These are phyloP conservation scores for Plodia interpunctella DNA, from an alignment of 1,140 invertebrate species.

Conservation along the genomic window DNA sequence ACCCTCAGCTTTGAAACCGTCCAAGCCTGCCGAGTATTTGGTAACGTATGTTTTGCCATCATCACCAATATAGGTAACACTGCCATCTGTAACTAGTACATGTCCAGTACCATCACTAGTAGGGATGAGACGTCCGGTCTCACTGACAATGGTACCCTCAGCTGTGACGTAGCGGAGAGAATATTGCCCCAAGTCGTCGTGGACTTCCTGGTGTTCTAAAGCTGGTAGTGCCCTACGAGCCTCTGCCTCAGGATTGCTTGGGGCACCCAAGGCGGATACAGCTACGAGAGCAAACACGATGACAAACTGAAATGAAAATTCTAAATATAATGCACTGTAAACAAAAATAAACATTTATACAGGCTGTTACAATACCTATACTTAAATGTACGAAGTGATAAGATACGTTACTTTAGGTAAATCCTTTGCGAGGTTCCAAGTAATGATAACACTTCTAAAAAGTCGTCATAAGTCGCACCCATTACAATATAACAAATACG, in stretches of 20 bases:
- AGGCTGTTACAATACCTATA: too few relatives aligned
- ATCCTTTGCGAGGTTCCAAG: too few relatives aligned
- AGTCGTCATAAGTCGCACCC: too few relatives aligned
- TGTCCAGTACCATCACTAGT: conserved; percentile 37
- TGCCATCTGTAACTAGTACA: conserved; percentile 51
- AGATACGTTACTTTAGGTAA: too few relatives aligned
- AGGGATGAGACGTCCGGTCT: conserved; percentile 52
- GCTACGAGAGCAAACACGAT: too few relatives aligned
- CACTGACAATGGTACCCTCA: conserved; percentile 53
- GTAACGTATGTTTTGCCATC: conserved; percentile 57
- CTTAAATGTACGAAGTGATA: too few relatives aligned
- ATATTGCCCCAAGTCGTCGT: conserved; percentile 62
- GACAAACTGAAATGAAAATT: too few relatives aligned
- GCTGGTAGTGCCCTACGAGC: conserved; percentile 27
- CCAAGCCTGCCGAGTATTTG: conserved; percentile 56
- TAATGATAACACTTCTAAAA: too few relatives aligned
- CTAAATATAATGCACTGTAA: too few relatives aligned
- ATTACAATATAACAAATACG: too few relatives aligned
- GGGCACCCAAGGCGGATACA: conserved; percentile 10
- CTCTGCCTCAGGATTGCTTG: background rate
- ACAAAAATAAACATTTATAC: too few relatives aligned
- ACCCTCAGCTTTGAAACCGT: conserved; percentile 47
- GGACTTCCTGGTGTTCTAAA: conserved; percentile 46
- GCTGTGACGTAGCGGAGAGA: conserved; percentile 58
- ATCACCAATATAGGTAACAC: conserved; percentile 46